Percentiles rank a stretch among this genome's conserved stretches.
These are phyloP conservation scores for Xiphorhynchus erythropygius DNA, from an alignment of 2,797 vertebrate species.

Conservation along the genomic window DNA sequence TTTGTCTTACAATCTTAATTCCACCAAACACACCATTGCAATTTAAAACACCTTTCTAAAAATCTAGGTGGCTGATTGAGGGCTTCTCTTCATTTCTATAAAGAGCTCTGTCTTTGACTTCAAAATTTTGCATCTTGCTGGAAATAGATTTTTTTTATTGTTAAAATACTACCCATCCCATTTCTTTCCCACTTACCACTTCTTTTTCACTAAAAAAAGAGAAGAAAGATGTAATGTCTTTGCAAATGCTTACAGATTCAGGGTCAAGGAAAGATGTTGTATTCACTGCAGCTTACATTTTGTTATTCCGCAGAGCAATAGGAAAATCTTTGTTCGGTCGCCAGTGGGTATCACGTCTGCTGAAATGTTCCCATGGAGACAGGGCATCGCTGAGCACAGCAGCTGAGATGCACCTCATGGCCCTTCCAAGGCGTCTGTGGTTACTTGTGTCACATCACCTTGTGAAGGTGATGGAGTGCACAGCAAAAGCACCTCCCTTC, in stretches of 20 bases:
- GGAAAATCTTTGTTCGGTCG: background rate
- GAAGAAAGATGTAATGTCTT: background rate
- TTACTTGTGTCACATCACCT: too few species aligned
- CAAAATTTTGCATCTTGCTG: background rate
- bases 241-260: background rate
- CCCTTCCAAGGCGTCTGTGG: background rate
- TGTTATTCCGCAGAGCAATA: background rate
- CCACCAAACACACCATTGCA: background rate
- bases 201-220: background rate
- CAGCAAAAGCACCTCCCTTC: background rate
- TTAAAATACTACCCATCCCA: background rate
- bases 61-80: background rate
- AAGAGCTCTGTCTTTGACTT: background rate
- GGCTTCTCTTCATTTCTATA: background rate
- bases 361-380: constrained; percentile 71
- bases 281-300: background rate
- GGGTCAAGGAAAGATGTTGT: background rate
- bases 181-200: background rate
- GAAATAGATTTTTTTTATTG: background rate
- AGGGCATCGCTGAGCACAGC: background rate
- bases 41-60: background rate
- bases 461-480: background rate
- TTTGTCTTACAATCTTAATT: background rate
- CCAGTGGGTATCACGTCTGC: background rate
- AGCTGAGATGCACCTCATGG: background rate